phyloP scores from a whole-genome alignment of 2,113 vertebrate genomes.

The Tor tambroides region DNA sequence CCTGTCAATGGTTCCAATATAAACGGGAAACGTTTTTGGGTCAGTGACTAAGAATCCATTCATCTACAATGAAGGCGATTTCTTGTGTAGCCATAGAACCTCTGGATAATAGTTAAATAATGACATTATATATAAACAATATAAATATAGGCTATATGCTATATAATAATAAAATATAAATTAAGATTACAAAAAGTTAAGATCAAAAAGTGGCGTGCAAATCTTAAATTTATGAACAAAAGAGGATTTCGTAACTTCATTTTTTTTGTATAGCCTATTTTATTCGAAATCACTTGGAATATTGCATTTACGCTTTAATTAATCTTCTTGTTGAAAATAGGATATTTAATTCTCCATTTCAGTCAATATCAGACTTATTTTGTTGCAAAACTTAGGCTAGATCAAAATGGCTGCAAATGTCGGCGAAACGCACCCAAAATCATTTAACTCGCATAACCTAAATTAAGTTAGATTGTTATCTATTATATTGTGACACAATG shows the following conservation, averaged over 20 bases:
- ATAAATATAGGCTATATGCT: background rate
- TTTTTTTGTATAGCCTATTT: background rate
- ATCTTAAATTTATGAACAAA: background rate
- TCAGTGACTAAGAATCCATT: background rate
- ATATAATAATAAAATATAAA: background rate
- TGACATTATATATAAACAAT: no score
- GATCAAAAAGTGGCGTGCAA: background rate
- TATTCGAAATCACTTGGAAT: background rate
- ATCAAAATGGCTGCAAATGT: background rate
- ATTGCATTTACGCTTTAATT: background rate
- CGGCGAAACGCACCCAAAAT: background rate
- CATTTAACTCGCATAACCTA: no score
- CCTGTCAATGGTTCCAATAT: background rate
- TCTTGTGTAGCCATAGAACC: background rate
- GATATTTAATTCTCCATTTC: background rate
- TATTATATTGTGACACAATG: no score
- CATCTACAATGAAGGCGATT: background rate
- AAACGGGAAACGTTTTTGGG: background rate
- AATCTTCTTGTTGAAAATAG: background rate
- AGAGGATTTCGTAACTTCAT: background rate
- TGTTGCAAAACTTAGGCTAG: background rate
- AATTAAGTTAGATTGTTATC: background rate
- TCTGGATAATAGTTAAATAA: background rate
- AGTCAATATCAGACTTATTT: background rate
- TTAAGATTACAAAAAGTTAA: background rate